Base-by-base conservation (phyloP, 2,888 invertebrate genomes). In the Pogonocherus hispidulus region DNA sequence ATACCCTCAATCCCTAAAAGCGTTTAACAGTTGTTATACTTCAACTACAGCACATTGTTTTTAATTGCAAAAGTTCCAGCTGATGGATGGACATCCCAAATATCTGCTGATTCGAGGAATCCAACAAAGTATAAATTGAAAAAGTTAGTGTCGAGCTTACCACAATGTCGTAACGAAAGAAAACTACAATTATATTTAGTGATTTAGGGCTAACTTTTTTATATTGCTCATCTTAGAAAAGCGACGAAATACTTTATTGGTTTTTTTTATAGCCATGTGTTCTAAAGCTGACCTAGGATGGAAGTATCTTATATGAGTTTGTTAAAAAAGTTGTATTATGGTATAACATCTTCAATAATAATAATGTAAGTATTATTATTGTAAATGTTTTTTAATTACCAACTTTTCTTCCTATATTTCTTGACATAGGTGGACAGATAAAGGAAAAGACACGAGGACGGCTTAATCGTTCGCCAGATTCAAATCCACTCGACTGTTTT, bases 111-210 rank as follows among this genome's bases (percentile, higher is more conserved):
- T 63, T 60, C 16, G 16, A 63, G 52, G 54, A 65, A 63, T 65
- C 46, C 62, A 37, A 52, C 65, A 52, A 44, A 63, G 63, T 59
- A 59, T 47, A 70, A 70, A 70, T 70, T 66, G 66, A 70, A 70
- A 70, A 70, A 70, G 70, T 69, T 69, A 23, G 57, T 44, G 57
- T 35, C 44, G 20, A 44, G 57, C 32, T 59, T 47, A 47, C 46
- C 47, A 19, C 6, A 14, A 56, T 51, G 60, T 46, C 44, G 23
- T 63, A 41, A 47, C 20, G 32, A 51, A 60, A 66, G 63, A 59
- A 52, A 66, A 66, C 54, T 69, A 46, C 66, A 63, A 70, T 70
- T 70, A 70, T 64, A 66, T 64, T n/a, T 55, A 66, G 66, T 35
- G 63, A 66, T 63, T 27, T 54, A 55, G 11, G 41, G 14, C 11